A percentile compares a stretch with the other conserved stretches of the same genome.
Evolutionary conservation across 2,113 vertebrate genomes (phyloP).

Genomic region (Mastomys coucha): DNA sequence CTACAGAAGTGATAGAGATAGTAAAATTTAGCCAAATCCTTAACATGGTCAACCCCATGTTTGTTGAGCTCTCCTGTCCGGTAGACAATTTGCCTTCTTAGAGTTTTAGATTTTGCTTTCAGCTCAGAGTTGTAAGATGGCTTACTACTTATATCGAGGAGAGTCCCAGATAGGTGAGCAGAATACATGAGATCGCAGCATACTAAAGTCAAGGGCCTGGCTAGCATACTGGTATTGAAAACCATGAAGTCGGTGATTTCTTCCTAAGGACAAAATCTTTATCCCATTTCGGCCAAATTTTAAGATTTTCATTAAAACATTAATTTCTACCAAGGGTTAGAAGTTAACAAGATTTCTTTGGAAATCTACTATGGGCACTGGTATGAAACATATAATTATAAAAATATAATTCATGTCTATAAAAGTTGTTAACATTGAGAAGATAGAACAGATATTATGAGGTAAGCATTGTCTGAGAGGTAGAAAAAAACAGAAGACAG

Average conservation of each 20-base stretch:
- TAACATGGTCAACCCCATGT: background rate
- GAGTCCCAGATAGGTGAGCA: background rate
- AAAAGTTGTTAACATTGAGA: background rate
- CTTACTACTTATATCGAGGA: background rate
- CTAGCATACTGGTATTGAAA: background rate
- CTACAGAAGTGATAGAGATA: background rate
- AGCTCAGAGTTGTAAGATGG: background rate
- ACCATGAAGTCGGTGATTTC: background rate
- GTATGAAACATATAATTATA: background rate
- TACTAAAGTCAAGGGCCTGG: background rate
- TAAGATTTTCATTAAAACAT: background rate
- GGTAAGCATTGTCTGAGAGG: background rate
- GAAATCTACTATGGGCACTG: background rate
- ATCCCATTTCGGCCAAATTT: background rate
- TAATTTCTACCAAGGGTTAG: background rate
- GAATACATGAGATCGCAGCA: background rate
- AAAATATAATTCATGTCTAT: background rate
- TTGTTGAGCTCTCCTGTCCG: background rate
- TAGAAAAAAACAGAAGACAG: background rate
- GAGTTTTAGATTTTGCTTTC: background rate
- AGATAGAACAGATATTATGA: background rate
- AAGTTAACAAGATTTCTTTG: background rate
- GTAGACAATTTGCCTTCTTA: background rate
- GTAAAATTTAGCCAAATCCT: background rate
- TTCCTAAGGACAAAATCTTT: background rate